phyloP scores from a whole-genome alignment of 1,140 invertebrate species.

The Aphis craccivora region DNA sequence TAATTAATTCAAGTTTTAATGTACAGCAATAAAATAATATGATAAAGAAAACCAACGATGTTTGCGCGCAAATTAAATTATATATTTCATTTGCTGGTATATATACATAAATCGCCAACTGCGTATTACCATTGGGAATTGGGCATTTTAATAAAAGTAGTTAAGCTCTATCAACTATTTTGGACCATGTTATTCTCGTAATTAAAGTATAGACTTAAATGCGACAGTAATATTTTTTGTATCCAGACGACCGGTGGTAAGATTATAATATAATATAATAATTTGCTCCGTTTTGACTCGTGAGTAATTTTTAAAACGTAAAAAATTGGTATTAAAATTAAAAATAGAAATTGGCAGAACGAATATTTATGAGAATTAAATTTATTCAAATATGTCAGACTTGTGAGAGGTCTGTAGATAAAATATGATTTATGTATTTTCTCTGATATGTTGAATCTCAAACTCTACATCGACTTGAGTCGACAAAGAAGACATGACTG shows the following conservation, averaged over 20 bases:
- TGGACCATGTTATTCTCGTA: not conserved
- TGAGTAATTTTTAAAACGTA: not conserved
- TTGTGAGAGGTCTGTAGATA: not conserved
- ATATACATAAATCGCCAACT: not conserved
- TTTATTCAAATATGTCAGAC: not conserved
- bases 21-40: not conserved
- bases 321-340: not conserved
- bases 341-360: not conserved
- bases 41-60: not conserved
- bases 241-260: not conserved
- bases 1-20: not conserved
- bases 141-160: conserved; percentile 7
- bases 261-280: not conserved
- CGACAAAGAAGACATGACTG: not conserved
- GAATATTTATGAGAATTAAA: not conserved
- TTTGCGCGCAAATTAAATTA: conserved; percentile 26
- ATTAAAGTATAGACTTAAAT: not conserved
- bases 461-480: not conserved
- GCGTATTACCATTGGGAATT: not conserved
- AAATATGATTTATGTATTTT: not conserved
- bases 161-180: conserved; percentile 12
- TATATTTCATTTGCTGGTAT: not conserved
- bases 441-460: not conserved
- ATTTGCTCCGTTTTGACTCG: not conserved
- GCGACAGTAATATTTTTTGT: not conserved